phyloP scores from a whole-genome alignment of 2,888 invertebrate species.

The Dusona sp. region DNA sequence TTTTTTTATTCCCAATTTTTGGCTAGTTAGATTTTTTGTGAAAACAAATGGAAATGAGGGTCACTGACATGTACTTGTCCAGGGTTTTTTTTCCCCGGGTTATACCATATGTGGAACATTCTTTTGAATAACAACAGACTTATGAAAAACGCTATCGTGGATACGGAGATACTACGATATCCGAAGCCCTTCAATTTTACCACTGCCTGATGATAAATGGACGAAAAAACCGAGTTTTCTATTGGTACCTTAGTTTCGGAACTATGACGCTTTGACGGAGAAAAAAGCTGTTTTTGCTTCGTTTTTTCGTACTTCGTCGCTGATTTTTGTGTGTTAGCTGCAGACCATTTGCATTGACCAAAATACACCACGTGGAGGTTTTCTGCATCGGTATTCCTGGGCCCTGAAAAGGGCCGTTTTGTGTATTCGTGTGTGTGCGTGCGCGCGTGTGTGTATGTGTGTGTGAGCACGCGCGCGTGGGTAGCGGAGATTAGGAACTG shows the following conservation, averaged over 20 bases:
- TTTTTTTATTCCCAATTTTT: too few species aligned
- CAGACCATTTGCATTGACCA: neutral
- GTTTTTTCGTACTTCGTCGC: neutral
- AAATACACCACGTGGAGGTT: neutral
- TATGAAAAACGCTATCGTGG: constrained; percentile 2
- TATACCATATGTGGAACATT: neutral
- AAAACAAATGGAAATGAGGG: too few species aligned
- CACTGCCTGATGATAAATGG: constrained; percentile 7
- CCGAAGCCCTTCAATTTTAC: constrained; percentile 7
- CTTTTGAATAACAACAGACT: neutral
- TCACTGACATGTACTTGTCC: too few species aligned
- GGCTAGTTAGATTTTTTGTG: too few species aligned
- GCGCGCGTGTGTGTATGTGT: neutral
- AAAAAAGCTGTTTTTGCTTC: neutral
- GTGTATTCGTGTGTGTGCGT: neutral
- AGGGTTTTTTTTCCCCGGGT: too few species aligned
- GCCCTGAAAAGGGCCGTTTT: constrained; percentile 18
- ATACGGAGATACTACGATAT: constrained; percentile 1
- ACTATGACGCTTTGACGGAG: neutral
- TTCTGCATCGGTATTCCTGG: neutral
- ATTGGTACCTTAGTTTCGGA: neutral
- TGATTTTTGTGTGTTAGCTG: neutral
- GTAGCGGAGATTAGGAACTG: constrained; percentile 5
- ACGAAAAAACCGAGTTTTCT: neutral
- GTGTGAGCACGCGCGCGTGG: neutral